phyloP scores from a whole-genome alignment of 2,888 invertebrate species.

The Julus scanicus region DNA sequence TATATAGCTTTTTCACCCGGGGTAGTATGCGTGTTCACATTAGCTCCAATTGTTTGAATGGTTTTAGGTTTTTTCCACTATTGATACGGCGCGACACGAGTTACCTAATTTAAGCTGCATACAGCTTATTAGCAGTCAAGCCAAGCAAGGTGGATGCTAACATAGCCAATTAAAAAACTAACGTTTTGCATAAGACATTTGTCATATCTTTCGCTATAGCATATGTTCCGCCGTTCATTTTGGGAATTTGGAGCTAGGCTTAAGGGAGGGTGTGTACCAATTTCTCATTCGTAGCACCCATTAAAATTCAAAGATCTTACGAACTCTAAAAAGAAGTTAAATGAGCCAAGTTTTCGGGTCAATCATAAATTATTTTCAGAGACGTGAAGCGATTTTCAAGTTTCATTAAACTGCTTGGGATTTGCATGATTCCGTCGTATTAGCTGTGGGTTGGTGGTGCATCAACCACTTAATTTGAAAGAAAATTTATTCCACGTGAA shows the following conservation, averaged over 20 bases:
- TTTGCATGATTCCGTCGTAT: background rate
- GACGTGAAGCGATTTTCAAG: slow-evolving; percentile 39
- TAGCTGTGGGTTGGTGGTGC: background rate
- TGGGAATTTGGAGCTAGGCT: background rate
- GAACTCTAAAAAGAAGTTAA: background rate
- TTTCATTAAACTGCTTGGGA: background rate
- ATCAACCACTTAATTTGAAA: background rate
- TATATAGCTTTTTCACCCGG: too few species aligned
- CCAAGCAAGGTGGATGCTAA: background rate
- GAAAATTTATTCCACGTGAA: slow-evolving; percentile 8
- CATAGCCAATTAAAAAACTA: background rate
- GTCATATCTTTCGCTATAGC: background rate
- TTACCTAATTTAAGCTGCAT: background rate
- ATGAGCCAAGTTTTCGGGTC: slow-evolving; percentile 36
- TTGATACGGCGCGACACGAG: too few species aligned
- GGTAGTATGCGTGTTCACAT: too few species aligned
- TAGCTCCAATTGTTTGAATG: too few species aligned
- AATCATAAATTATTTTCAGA: slow-evolving; percentile 10
- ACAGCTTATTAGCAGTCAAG: too few species aligned
- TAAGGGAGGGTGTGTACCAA: background rate
- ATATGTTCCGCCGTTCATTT: background rate
- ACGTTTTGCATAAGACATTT: background rate
- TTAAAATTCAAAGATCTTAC: background rate
- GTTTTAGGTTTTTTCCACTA: too few species aligned
- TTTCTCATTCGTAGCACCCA: background rate